Conservation (phyloP, 2,888 invertebrate genomes). For the Drosophila lacicola region DNA sequence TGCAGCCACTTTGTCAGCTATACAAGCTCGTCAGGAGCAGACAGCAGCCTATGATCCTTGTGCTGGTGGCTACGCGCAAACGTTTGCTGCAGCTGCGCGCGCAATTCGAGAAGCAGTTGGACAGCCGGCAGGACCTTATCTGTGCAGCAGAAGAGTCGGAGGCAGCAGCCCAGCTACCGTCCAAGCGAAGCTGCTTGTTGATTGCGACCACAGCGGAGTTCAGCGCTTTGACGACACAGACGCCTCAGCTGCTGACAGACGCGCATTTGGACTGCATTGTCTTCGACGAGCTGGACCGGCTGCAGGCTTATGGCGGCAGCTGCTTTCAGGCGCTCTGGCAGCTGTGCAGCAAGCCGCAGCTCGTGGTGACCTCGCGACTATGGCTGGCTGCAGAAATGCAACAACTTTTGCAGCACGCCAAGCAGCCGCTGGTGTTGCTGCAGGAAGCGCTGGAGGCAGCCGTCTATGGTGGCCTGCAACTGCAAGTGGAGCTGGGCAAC, state of each 20-base stretch:
- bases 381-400: constrained; percentile 3
- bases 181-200: neutral
- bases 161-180: neutral
- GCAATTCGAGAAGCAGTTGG: neutral
- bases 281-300: constrained; percentile 2
- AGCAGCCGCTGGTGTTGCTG: neutral
- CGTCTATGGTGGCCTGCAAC: constrained; percentile 3
- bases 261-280: neutral
- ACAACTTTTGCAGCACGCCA: neutral
- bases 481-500: constrained; percentile 4
- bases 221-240: neutral
- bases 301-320: constrained; percentile 9
- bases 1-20: neutral
- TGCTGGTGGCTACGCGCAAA: constrained; percentile 2
- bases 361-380: neutral
- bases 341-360: neutral
- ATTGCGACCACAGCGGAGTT: neutral
- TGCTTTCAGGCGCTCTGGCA: neutral
- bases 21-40: too few relatives aligned
- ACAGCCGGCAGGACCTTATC: neutral
- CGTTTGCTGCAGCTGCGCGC: neutral
- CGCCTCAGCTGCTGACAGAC: neutral
- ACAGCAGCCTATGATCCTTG: neutral
- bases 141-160: neutral
- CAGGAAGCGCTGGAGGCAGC: constrained; percentile 9